Evolutionary conservation across 2,888 invertebrate genomes (phyloP).

Genomic region (Plusia festucae): DNA sequence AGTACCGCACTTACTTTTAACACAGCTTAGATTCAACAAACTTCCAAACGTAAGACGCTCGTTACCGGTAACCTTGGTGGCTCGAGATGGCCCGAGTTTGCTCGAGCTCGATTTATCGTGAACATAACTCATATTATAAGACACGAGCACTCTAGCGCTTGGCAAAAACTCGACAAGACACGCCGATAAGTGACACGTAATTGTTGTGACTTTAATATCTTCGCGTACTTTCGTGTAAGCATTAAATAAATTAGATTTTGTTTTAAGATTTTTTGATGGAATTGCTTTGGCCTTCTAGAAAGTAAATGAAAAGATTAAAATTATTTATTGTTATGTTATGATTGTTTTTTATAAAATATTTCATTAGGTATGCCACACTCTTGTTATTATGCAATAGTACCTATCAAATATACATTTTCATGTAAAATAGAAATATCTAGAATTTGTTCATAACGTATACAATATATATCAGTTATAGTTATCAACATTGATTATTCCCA

Average conservation of each 20-base stretch:
- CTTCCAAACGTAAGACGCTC: conserved; percentile 67
- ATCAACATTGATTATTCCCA: too few species aligned
- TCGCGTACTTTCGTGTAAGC: conserved; percentile 34
- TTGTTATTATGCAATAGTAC: too few species aligned
- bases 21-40: conserved; percentile 47
- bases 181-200: conserved; percentile 70
- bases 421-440: too few species aligned
- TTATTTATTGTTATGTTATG: background rate
- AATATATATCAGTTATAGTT: too few species aligned
- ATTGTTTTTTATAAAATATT: too few species aligned
- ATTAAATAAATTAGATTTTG: conserved; percentile 44
- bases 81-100: conserved; percentile 28
- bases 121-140: conserved; percentile 80
- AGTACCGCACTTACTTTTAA: conserved; percentile 21
- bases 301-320: background rate
- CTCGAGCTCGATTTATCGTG: conserved; percentile 73
- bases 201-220: conserved; percentile 72
- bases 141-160: conserved; percentile 47
- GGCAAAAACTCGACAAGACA: conserved; percentile 76
- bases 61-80: conserved; percentile 73
- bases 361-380: too few species aligned
- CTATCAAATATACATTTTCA: too few species aligned
- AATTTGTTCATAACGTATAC: too few species aligned
- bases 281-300: conserved; percentile 10
- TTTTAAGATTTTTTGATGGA: conserved; percentile 19